Conservation (phyloP, 1,140 invertebrate species). For the Drosophila jambulina region DNA sequence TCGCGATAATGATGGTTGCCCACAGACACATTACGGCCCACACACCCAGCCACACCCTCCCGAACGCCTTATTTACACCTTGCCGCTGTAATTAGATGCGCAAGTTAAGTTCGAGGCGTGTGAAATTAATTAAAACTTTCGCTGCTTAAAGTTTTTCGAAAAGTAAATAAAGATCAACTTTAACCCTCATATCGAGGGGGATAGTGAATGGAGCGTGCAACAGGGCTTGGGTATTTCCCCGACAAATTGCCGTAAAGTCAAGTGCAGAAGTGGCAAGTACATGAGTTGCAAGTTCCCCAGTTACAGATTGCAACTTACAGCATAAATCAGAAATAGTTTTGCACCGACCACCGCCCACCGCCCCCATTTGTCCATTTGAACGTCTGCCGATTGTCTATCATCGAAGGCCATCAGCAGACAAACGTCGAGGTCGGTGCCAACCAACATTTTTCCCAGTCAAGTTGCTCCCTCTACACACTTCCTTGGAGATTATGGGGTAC, state of each 20-base stretch:
- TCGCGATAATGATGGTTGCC: slow-evolving; percentile 72
- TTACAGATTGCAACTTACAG: slow-evolving; percentile 59
- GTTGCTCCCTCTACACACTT: not conserved
- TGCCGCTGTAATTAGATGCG: slow-evolving; percentile 75
- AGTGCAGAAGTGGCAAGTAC: slow-evolving; percentile 60
- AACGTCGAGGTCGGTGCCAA: slow-evolving; percentile 8
- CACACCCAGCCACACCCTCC: not conserved
- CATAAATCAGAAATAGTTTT: slow-evolving; percentile 65
- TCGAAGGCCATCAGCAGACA: slow-evolving; percentile 63
- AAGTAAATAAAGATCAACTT: slow-evolving; percentile 45
- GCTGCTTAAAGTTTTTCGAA: slow-evolving; percentile 64
- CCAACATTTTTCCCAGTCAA: slow-evolving; percentile 10
- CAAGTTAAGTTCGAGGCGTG: slow-evolving; percentile 60
- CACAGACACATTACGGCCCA: slow-evolving; percentile 71
- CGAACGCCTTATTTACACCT: slow-evolving; percentile 45
- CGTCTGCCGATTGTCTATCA: slow-evolving; percentile 76
- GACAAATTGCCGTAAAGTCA: slow-evolving; percentile 61
- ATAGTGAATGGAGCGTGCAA: slow-evolving; percentile 33
- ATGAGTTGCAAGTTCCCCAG: slow-evolving; percentile 59
- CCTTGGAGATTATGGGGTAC: not conserved
- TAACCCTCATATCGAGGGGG: slow-evolving; percentile 34
- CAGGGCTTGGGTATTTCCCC: slow-evolving; percentile 11
- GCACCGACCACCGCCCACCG: not conserved
- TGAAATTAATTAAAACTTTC: slow-evolving; percentile 82
- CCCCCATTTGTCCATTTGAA: slow-evolving; percentile 20